Base-by-base conservation (phyloP, 1,140 invertebrate species). In the Formica selysi region DNA sequence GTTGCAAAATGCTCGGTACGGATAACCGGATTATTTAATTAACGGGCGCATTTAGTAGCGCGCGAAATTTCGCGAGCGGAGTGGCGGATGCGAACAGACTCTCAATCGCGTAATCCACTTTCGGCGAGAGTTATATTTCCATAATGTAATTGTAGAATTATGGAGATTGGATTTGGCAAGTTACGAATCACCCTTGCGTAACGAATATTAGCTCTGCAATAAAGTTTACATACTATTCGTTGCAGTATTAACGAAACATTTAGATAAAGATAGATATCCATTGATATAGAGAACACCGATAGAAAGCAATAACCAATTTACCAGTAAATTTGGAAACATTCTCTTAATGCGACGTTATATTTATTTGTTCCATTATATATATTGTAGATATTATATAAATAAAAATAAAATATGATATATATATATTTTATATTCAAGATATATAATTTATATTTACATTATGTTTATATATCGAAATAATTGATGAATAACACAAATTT, bases 141-240 rank as follows among this genome's bases (percentile, higher is more conserved):
- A 73, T 83, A 83, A 83, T 83, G 41, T 83, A 83, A 83, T 83
- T 83, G 79, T 74, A 83, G 68, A 83, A 83, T 83, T 83, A 83
- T 62, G 54, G 68, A 74, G 68, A 83, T 83, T 74, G 79, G 79
- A 83, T 83, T 83, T 83, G 54, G 54, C 68, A 61, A 83, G 79
- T 73, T 74, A 57, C 54, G 8, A 74, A 61, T 83, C 54, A 73
- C n/a, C 68, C 54, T 83, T 44, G 54, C 68, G 79, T 73, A 83
- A 83, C 38, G 38, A 83, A 83, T 83, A 83, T 83, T 74, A 83
- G 68, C 79, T 83, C 54, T 8, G 19, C 54, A 54, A 74, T 83
- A 73, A 83, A 81, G 67, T 81, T 81, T 81, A 73, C 54, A 68
- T 79, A 68, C 32, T 79, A 79, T 79, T 67, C 44, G 76, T 79